These are phyloP conservation scores for Sarcophaga rosellei DNA, from an alignment of 2,888 invertebrate species.

Conservation along the genomic window DNA sequence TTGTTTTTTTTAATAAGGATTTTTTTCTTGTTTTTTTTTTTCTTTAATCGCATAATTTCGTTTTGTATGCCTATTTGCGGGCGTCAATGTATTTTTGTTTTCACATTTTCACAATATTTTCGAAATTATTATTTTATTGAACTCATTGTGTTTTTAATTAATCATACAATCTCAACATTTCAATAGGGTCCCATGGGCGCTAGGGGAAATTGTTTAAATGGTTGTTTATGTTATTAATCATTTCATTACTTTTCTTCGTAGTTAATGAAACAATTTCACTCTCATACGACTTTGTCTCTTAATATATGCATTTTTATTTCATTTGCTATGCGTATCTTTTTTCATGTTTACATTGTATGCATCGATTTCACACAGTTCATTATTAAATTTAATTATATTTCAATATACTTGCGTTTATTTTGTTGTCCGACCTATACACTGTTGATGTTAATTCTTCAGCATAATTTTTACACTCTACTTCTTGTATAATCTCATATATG, in stretches of 20 bases:
- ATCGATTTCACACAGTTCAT: conserved; percentile 13
- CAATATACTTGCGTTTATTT: background rate
- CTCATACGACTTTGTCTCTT: conserved; percentile 11
- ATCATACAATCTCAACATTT: background rate
- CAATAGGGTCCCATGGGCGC: conserved; percentile 78
- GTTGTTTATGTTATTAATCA: conserved; percentile 55
- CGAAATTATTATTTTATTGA: background rate
- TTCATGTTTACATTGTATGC: conserved; percentile 45
- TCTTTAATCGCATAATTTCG: conserved; percentile 37
- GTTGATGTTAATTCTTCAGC: conserved; percentile 3
- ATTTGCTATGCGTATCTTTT: conserved; percentile 67
- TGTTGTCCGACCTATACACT: background rate
- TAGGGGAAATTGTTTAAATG: conserved; percentile 69
- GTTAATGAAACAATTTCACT: conserved; percentile 34
- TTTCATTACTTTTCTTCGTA: conserved; percentile 61
- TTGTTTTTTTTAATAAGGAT: conserved; percentile 25
- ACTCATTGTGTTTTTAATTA: background rate
- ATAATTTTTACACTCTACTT: background rate
- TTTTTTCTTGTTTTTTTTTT: conserved; percentile 35
- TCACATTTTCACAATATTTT: conserved; percentile 2
- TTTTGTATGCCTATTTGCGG: conserved; percentile 23
- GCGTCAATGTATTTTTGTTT: conserved; percentile 3
- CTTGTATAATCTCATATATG: conserved; percentile 8
- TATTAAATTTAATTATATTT: conserved; percentile 24
- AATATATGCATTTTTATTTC: conserved; percentile 30